Evolutionary conservation across 2,113 vertebrate genomes (phyloP), one percentile per base, ranked within the genome.

Genomic region (Archilochus colubris): DNA sequence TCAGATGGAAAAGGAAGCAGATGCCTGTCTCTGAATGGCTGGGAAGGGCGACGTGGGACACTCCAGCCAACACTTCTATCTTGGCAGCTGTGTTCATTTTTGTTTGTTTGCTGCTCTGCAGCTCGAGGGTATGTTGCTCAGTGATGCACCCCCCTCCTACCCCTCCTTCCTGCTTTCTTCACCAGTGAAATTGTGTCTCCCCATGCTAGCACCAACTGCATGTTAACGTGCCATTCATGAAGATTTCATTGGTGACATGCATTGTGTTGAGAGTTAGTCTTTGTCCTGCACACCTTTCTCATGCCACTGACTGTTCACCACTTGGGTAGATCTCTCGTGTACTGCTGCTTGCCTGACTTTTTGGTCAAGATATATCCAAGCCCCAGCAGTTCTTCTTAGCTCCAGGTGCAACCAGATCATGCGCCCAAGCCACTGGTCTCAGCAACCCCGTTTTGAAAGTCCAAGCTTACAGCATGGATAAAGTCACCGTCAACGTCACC

Each of bases 181-280:
- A 95, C 82, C 91, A 57, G 84, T 86, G 94, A 94, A 89, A 84
- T 94, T 84, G 90, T 96, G 92, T 89, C 58, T 10, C 81, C 93
- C 85, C 82, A 82, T 44, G 86, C 91, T 96, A 97, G 91, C 82
- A 59, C 94, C 62, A 36, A 92, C 82, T 96, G 95, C 96, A 97
- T 94, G 94, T 96, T 95, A 94, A 94, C 21, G 93, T 97, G 91
- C 96, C 90, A 84, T 94, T 96, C 96, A 94, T 9, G 55, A 93
- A 96, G 95, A 95, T 95, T 95, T 95, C 97, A 97, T 97, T 95
- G 97, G 94, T 96, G 95, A 96, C 93, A 96, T 98, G 95, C 97
- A 86, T 95, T 86, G 96, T 97, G 94, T 98, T 86, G 18, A 95
- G 96, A 96, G 92, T 98, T 97, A 95, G 95, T 95, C 96, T 97